These are phyloP conservation scores for Sporophila hypoxantha DNA, from an alignment of 2,113 vertebrate genomes.

Conservation along the genomic window DNA sequence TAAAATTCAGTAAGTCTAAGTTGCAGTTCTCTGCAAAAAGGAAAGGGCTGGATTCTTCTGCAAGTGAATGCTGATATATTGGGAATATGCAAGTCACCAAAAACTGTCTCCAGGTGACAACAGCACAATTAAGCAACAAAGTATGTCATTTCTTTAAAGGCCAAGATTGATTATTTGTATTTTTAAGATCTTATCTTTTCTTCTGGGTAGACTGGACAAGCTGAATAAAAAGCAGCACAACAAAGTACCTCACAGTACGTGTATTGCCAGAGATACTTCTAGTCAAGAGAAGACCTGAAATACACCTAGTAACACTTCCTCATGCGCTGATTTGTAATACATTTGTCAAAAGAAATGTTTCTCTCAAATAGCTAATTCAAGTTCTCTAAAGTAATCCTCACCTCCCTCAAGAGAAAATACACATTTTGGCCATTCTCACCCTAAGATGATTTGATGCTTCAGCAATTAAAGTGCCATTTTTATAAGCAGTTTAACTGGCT, in stretches of 20 bases:
- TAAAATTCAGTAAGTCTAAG: background rate
- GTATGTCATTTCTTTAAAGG: background rate
- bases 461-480: background rate
- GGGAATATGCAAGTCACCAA: background rate
- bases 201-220: background rate
- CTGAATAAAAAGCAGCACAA: background rate
- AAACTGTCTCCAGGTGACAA: background rate
- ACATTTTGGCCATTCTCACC: background rate
- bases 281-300: background rate
- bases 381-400: background rate
- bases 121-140: background rate
- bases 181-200: background rate
- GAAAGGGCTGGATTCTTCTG: background rate
- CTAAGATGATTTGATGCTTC: background rate
- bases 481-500: background rate
- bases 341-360: background rate
- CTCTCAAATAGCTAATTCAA: background rate
- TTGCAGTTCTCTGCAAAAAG: background rate
- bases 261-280: background rate
- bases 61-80: background rate
- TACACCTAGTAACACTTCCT: background rate
- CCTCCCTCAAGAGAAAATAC: background rate
- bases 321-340: background rate
- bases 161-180: background rate
- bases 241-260: background rate